These are phyloP conservation scores for Clarias gariepinus DNA, from an alignment of 2,113 vertebrate species.

Conservation along the genomic window DNA sequence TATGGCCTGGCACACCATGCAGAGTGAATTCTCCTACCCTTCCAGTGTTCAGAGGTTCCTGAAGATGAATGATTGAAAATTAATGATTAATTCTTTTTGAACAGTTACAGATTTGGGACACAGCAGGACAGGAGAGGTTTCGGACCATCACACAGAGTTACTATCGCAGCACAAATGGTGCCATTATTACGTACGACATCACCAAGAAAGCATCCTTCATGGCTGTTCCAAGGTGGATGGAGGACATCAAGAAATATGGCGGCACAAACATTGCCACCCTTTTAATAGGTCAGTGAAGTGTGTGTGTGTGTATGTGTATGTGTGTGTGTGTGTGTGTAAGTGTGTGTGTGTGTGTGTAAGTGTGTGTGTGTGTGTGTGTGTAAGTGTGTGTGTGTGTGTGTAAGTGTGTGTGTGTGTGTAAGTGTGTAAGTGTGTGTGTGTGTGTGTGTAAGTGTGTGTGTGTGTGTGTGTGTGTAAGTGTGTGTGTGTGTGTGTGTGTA, in stretches of 20 bases:
- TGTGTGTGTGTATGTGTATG: too few relatives aligned
- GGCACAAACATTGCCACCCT: constrained; percentile 83
- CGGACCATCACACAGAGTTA: constrained; percentile 90
- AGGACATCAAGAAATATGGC: constrained; percentile 83
- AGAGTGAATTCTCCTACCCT: neutral
- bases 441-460: too few relatives aligned
- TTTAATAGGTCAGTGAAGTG: constrained; percentile 79
- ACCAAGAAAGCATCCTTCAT: constrained; percentile 80
- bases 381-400: too few relatives aligned
- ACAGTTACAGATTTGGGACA: constrained; percentile 92
- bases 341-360: too few relatives aligned
- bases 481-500: too few relatives aligned
- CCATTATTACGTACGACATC: constrained; percentile 87
- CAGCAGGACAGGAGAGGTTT: constrained; percentile 86
- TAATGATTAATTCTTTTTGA: constrained; percentile 15
- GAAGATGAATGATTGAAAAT: neutral
- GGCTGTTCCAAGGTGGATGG: constrained; percentile 85
- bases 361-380: too few relatives aligned
- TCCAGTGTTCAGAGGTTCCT: neutral
- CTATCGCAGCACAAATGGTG: constrained; percentile 85
- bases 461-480: too few relatives aligned
- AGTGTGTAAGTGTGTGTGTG: too few relatives aligned
- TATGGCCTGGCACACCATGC: neutral
- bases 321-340: too few relatives aligned
- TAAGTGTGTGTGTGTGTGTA: too few relatives aligned